Percentiles rank a stretch among this genome's conserved stretches.
Conservation (phyloP, 2,888 invertebrate genomes). For the Acronicta leporina region DNA sequence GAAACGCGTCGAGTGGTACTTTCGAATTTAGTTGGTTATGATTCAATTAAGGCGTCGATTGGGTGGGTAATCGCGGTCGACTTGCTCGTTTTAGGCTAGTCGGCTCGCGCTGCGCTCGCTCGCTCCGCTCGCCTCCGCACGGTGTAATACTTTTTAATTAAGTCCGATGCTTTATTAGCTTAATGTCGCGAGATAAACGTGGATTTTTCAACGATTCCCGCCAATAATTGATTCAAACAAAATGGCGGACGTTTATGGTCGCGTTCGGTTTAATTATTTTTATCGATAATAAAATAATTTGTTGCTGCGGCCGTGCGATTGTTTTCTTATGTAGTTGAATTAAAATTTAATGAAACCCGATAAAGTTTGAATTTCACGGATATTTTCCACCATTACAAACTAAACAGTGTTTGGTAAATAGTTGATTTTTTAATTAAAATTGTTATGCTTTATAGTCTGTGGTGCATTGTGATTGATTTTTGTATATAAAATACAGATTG, state of each 20-base stretch:
- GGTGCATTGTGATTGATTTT: conserved; percentile 75
- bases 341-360: conserved; percentile 81
- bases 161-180: conserved; percentile 89
- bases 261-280: conserved; percentile 67
- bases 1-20: conserved; percentile 67
- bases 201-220: conserved; percentile 71
- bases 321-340: conserved; percentile 69
- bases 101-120: conserved; percentile 65
- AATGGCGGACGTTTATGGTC: conserved; percentile 62
- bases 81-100: conserved; percentile 75
- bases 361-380: conserved; percentile 86
- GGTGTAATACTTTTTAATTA: conserved; percentile 85
- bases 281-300: conserved; percentile 75
- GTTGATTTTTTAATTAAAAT: conserved; percentile 87
- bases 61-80: conserved; percentile 70
- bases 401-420: conserved; percentile 87
- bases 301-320: conserved; percentile 57
- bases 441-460: conserved; percentile 69
- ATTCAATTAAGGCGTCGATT: conserved; percentile 84
- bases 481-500: conserved; percentile 64
- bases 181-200: conserved; percentile 80
- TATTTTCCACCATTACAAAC: conserved; percentile 84
- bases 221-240: conserved; percentile 70
- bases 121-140: conserved; percentile 60
- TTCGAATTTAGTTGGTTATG: conserved; percentile 78